phyloP scores from a whole-genome alignment of 30 jellyfish, hydroid and myxozoan species.

The Aurelia coerulea region DNA sequence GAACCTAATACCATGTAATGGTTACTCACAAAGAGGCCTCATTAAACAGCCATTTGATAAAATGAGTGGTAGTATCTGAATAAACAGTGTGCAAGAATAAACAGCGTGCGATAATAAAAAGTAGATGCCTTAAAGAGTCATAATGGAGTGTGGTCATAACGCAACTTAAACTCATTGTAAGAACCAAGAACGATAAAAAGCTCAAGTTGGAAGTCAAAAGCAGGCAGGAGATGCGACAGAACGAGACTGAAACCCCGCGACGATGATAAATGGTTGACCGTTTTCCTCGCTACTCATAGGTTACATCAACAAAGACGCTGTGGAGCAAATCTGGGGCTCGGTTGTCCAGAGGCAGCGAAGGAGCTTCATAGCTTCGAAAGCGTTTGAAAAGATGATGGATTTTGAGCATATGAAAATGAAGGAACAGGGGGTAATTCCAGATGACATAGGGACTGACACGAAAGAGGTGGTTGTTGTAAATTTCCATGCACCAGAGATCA shows the following conservation, averaged over 20 bases:
- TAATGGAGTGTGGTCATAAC: too few relatives aligned
- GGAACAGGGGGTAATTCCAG: conserved; percentile 12
- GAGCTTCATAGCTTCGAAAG: conserved; percentile 38
- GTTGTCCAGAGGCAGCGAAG: conserved; percentile 36
- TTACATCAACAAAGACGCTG: conserved; percentile 52
- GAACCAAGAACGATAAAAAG: too few relatives aligned
- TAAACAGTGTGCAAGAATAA: too few relatives aligned
- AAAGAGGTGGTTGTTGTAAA: conserved; percentile 7
- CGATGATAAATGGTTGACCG: background rate
- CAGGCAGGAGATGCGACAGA: conserved; percentile 46
- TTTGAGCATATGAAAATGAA: conserved; percentile 21
- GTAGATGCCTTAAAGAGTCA: too few relatives aligned
- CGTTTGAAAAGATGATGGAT: conserved; percentile 27
- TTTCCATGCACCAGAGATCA: conserved; percentile 28
- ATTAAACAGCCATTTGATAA: too few relatives aligned
- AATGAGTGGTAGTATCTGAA: too few relatives aligned
- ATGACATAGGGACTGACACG: background rate
- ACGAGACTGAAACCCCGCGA: background rate
- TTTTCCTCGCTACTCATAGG: conserved; percentile 42
- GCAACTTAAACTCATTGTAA: too few relatives aligned
- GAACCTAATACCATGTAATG: too few relatives aligned
- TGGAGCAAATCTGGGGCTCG: conserved; percentile 67
- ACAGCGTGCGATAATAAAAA: too few relatives aligned
- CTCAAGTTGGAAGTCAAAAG: conserved; percentile 24
- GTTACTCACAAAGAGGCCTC: too few relatives aligned